Evolutionary conservation across 2,797 vertebrate species (phyloP).

Genomic region (Eulemur mongoz): DNA sequence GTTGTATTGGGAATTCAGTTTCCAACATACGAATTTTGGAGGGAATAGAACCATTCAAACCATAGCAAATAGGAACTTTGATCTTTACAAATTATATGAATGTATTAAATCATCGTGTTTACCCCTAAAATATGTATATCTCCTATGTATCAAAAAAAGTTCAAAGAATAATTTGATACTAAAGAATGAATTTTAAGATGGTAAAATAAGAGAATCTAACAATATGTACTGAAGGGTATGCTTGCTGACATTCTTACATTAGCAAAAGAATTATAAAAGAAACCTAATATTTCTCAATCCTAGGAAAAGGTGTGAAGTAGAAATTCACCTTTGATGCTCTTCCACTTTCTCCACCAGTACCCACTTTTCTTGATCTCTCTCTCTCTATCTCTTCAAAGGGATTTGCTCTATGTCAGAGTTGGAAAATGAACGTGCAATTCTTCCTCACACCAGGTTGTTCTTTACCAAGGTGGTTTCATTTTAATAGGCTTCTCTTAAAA

Average conservation of each 20-base stretch:
- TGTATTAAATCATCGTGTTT: not conserved
- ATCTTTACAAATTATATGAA: not conserved
- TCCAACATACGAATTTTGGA: not conserved
- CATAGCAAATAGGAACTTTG: not conserved
- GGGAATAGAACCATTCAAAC: not conserved
- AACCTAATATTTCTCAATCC: not conserved
- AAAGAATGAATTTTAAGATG: slow-evolving; percentile 24
- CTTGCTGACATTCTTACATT: not conserved
- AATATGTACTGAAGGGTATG: not conserved
- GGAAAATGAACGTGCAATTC: not conserved
- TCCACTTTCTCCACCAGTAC: not conserved
- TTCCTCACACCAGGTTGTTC: not conserved
- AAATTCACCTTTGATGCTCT: not conserved
- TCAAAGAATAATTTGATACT: not conserved
- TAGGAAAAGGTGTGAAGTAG: not conserved
- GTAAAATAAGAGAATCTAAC: not conserved
- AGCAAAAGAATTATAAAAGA: not conserved
- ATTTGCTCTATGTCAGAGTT: not conserved
- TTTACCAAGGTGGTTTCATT: not conserved
- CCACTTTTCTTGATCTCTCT: not conserved
- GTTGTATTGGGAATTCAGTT: not conserved
- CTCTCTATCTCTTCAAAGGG: not conserved
- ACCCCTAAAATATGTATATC: not conserved
- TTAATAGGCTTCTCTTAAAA: not conserved
- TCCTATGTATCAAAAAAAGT: not conserved